Base-by-base conservation (phyloP, 2,888 invertebrate species). In the Pyralis farinalis region DNA sequence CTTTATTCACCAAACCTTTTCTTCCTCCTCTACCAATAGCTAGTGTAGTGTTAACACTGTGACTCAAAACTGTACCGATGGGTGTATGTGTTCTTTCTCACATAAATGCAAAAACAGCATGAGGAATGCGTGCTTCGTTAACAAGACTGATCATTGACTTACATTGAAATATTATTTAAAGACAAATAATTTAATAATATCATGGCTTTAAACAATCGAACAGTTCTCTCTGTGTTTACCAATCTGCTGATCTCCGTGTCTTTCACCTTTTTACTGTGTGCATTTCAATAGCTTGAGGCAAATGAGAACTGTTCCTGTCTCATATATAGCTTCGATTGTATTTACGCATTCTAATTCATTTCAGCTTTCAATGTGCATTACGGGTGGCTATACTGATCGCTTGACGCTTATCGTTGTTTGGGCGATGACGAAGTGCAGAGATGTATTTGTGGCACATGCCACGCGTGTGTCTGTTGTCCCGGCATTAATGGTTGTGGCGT, bases 61-160 rank as follows among this genome's bases (percentile, higher is more conserved):
- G 53, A 53, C 36, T 53, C 44, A 49, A 48, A 43, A 49, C 42
- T 46, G 29, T 47, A 45, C 50, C 54, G 59, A 55, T 51, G 78
- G 81, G 83, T 82, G 84, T 83, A 82, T 57, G 80, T 83, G 83
- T 83, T 82, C 82, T 75, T 67, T 58, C 55, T 47, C 44, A 43
- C 40, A 33, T 41, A 46, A 38, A 47, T 32, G 50, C 53, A 45
- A 33, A 46, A 40, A 42, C 36, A 30, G 58, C 62, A 57, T 55
- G 50, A 34, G 34, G 36, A 34, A 12, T 31, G 34, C 42, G 12
- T 43, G 37, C 34, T 33, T 40, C 40, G n/a, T 37, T 25, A 9
- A 36, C 25, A 16, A 40, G 7, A 31, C 4, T 7, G 1, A 12
- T 12, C 1, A 31, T 31, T 11, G 5, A 10, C 11, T 31, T 12